phyloP scores from a whole-genome alignment of 2,888 invertebrate genomes.

The Orchesellides sinensis region DNA sequence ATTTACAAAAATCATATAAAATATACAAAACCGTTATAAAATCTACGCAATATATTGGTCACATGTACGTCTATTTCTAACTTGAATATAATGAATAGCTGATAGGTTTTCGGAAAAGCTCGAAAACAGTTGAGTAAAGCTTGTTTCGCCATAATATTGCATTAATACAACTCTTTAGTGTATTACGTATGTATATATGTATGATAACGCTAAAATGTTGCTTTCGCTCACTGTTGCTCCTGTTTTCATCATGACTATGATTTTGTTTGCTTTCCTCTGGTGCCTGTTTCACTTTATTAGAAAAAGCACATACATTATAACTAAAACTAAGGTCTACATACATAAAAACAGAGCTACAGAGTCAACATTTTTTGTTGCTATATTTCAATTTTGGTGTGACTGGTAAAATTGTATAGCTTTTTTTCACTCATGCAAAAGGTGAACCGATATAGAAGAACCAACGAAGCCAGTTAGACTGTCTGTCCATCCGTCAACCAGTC shows the following conservation, averaged over 20 bases:
- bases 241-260: no score
- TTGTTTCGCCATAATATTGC: not conserved
- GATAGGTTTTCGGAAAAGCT: slow-evolving; percentile 4
- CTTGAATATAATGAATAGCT: slow-evolving; percentile 1
- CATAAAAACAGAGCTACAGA: no score
- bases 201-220: no score
- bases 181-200: not conserved
- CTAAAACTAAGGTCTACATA: no score
- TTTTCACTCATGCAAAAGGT: not conserved
- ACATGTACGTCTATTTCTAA: not conserved
- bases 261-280: not conserved
- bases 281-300: not conserved
- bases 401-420: slow-evolving; percentile 33
- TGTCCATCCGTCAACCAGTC: slow-evolving; percentile 44
- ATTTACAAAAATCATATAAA: no score
- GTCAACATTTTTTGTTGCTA: no score
- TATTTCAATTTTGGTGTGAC: no score
- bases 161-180: not conserved
- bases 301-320: not conserved
- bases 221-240: no score
- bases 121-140: slow-evolving; percentile 1
- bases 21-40: no score
- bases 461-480: slow-evolving; percentile 4
- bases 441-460: not conserved
- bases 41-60: no score